Base-by-base conservation (phyloP, 2,888 invertebrate species). In the Leptogaster cylindrica region DNA sequence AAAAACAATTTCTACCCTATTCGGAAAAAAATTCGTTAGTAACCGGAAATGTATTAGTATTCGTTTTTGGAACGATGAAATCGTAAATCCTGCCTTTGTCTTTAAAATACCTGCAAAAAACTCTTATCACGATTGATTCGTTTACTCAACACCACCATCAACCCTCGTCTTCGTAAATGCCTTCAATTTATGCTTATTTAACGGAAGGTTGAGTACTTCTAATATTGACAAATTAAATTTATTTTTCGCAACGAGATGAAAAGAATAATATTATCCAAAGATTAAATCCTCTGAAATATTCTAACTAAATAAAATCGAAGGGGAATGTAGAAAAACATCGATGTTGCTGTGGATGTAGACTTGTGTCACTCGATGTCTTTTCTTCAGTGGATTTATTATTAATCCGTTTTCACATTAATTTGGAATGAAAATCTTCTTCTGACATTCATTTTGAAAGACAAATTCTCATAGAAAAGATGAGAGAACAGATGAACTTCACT, bases 141-240 rank as follows among this genome's bases (percentile, higher is more conserved):
- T 55, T 41, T n/a, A 14, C 41, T 41, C 18, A 41, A 18, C 14
- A n/a, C 23, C 50, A 25, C 50, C 50, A n/a, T 12, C 23, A 23
- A 33, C 46, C 36, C 55, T 20, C 36, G 12, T 36, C 10, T 48
- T 23, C 14, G 20, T 55, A 39, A 55, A 55, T 55, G 55, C 55
- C 55, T n/a, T 39, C 20, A 55, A 23, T 55, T 39, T 33, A 55
- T 55, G 55, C 55, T 55, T 39, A 55, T 55, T 55, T 55, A 55
- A 55, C 36, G 55, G 55, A 55, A 55, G 55, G 55, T 36, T 55
- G 55, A 55, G 55, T 55, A 55, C 39, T 55, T n/a, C 39, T 55
- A 55, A 55, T 55, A 55, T 55, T 39, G 36, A 39, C 48, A 36
- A 36, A 55, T 55, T 55, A 36, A 55, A 55, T 55, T 55, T 55